Evolutionary conservation across 92 coral and sea anemone genomes (phyloP).

Genomic region (Blastomussa wellsi): DNA sequence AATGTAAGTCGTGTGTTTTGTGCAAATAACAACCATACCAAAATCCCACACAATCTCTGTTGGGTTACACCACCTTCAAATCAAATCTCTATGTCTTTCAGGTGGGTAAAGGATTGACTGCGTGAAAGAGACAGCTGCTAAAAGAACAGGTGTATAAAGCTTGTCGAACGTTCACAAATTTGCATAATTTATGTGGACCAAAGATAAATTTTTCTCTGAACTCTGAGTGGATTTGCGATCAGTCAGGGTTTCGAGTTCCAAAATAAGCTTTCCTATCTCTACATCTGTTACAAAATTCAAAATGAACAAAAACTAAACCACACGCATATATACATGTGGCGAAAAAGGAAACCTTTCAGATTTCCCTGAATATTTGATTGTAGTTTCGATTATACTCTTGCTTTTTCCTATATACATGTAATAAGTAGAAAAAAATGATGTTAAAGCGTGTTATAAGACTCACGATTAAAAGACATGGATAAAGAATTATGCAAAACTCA

Average conservation of each 20-base stretch:
- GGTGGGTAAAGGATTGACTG: background rate
- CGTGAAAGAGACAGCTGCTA: background rate
- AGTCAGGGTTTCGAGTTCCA: background rate
- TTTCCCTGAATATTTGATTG: background rate
- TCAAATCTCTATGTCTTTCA: background rate
- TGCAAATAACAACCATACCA: background rate
- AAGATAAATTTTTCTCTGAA: no score
- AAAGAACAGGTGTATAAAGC: background rate
- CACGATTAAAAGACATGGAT: background rate
- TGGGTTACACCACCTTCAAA: background rate
- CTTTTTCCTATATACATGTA: background rate
- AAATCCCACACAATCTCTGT: background rate
- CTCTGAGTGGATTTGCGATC: no score
- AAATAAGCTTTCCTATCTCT: background rate
- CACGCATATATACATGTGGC: background rate
- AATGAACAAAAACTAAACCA: background rate
- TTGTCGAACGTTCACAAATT: background rate
- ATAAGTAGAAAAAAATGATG: background rate
- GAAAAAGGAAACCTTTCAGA: background rate
- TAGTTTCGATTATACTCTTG: background rate
- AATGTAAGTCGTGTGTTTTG: background rate
- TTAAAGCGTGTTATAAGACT: background rate
- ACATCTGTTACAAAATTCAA: background rate
- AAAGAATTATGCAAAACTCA: conserved; percentile 2
- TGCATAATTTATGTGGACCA: background rate